These are phyloP conservation scores for Saccostrea echinata DNA, from an alignment of 1,140 invertebrate species.

Conservation along the genomic window DNA sequence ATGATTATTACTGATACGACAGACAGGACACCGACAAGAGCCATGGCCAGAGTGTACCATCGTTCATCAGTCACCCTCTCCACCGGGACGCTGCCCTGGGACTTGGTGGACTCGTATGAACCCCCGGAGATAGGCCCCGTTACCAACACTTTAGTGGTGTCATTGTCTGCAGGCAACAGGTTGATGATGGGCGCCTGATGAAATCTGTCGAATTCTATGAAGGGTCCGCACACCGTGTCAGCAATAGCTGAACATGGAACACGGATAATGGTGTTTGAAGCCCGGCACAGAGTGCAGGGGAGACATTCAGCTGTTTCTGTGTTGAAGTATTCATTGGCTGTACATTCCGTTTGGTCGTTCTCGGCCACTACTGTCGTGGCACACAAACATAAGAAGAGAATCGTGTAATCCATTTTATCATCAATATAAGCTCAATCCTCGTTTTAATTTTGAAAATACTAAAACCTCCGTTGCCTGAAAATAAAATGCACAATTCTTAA, in stretches of 20 bases:
- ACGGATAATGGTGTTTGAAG: constrained; percentile 53
- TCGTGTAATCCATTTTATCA: neutral
- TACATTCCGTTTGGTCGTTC: constrained; percentile 18
- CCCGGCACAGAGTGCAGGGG: constrained; percentile 49
- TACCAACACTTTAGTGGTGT: constrained; percentile 3
- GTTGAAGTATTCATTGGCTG: constrained; percentile 46
- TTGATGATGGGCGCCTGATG: constrained; percentile 57
- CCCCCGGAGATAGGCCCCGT: neutral
- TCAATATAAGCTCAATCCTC: neutral
- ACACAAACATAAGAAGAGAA: neutral
- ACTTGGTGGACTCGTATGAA: constrained; percentile 10
- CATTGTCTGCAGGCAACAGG: constrained; percentile 39
- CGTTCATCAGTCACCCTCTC: constrained; percentile 41
- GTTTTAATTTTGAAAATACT: neutral
- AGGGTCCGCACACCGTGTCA: constrained; percentile 61
- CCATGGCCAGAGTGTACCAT: constrained; percentile 59
- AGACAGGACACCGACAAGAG: constrained; percentile 50
- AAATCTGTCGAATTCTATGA: constrained; percentile 62
- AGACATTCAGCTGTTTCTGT: constrained; percentile 20
- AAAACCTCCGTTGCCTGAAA: neutral
- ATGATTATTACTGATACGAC: constrained; percentile 47
- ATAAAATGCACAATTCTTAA: neutral
- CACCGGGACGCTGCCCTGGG: constrained; percentile 19
- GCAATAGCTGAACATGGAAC: constrained; percentile 42
- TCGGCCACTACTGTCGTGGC: neutral